Evolutionary conservation across 2,113 vertebrate genomes (phyloP), one percentile per base, ranked within the genome.

Genomic region (Nannobrachium achirus): DNA sequence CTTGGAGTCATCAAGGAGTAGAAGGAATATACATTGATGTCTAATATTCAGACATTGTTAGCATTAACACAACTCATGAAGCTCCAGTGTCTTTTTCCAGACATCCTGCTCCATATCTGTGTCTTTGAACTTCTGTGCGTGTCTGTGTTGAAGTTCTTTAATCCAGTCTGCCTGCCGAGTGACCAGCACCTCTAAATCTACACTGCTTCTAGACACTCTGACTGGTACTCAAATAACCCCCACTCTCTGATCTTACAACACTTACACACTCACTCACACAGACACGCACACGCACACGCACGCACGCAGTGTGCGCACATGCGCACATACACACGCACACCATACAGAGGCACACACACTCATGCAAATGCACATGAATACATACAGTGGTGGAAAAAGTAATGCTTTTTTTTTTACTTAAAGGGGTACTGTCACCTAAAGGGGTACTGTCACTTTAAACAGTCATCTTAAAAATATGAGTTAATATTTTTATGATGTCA

Each of bases 91-190:
- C 16, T 41, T 59, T 59, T 66, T 72, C 60, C 69, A 71, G 63
- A 53, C 69, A 63, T 70, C 50, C 66, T 56, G 59, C 77, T 67
- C 16, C 15, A 38, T 38, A 51, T 66, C 56, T 56, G 25, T 56
- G 66, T 74, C 86, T 87, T 89, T 89, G 85, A 89, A 88, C 83
- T 80, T 66, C 63, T 66, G 60, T 60, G 71, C 66, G 71, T 51
- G 78, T 73, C 75, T 82, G 81, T 84, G 77, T 89, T 76, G 25
- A 79, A 76, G 74, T 84, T 84, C 71, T 85, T 83, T 88, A 80
- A 89, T 89, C 50, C 66, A 59, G 86, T 57, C 78, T 81, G 83
- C 77, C 82, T 76, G 80, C 83, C 64, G 40, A 69, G 68, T 56
- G 68, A 60, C 68, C 83, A 76, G 76, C 83, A 61, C 81, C 78